These are phyloP conservation scores for Panurus biarmicus DNA, from an alignment of 2,113 vertebrate genomes.

Conservation along the genomic window DNA sequence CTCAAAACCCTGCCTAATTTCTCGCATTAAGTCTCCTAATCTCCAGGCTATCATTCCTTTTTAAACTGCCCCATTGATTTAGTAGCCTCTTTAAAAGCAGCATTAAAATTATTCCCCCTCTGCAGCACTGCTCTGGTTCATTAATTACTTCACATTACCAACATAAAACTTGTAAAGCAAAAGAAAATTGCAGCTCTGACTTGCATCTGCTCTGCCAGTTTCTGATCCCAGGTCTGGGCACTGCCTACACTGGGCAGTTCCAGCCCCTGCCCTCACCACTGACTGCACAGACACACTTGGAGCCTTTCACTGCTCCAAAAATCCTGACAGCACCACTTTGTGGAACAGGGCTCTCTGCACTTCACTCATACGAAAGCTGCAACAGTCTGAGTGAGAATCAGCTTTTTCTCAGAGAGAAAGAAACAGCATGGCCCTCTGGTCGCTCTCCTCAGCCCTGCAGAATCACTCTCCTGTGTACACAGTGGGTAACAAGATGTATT, in stretches of 20 bases:
- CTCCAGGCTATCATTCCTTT: conserved; percentile 32
- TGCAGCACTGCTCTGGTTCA: conserved; percentile 4
- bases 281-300: neutral
- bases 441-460: neutral
- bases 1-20: neutral
- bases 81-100: conserved; percentile 19
- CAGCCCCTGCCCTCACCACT: neutral
- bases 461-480: neutral
- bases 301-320: neutral
- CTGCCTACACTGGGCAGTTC: neutral
- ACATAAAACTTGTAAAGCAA: conserved; percentile 21
- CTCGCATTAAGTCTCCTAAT: neutral
- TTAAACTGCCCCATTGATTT: conserved; percentile 49
- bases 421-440: accelerated
- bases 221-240: neutral
- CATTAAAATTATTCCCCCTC: conserved; percentile 23
- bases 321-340: neutral
- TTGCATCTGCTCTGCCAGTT: neutral
- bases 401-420: neutral
- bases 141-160: conserved; percentile 42
- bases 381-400: neutral
- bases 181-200: neutral
- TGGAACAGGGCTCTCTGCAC: neutral
- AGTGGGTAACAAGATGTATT: neutral
- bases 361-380: neutral